phyloP scores from a whole-genome alignment of 2,888 invertebrate species.

The Eulithis prunata region DNA sequence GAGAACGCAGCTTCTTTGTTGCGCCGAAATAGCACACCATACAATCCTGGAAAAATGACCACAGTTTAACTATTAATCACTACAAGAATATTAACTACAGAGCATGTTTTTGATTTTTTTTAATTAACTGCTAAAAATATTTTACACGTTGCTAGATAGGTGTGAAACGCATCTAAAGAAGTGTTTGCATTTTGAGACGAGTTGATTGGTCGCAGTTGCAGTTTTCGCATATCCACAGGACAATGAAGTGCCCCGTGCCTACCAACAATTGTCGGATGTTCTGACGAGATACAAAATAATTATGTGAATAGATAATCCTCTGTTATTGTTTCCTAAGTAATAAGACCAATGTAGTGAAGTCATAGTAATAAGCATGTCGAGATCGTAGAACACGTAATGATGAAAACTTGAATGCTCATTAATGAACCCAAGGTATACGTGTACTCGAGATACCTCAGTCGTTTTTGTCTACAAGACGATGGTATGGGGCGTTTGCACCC shows the following conservation, averaged over 20 bases:
- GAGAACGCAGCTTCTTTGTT: conserved; percentile 97
- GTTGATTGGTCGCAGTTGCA: conserved; percentile 9
- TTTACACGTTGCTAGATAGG: too few species aligned
- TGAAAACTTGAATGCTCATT: not conserved
- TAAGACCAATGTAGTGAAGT: conserved; percentile 26
- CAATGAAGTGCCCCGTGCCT: conserved; percentile 14
- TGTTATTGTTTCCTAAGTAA: conserved; percentile 39
- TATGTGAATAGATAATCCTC: conserved; percentile 38
- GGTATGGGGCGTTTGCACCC: too few species aligned
- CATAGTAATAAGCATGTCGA: conserved; percentile 30
- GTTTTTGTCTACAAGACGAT: too few species aligned
- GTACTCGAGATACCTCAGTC: too few species aligned
- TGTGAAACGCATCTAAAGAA: not conserved
- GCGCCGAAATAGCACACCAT: conserved; percentile 93
- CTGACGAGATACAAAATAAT: conserved; percentile 32
- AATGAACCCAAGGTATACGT: too few species aligned
- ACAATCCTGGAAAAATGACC: conserved; percentile 86
- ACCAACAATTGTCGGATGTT: conserved; percentile 33
- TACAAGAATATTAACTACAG: too few species aligned
- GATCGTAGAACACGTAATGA: conserved; percentile 8
- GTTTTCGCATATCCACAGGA: conserved; percentile 1
- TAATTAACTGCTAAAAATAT: too few species aligned
- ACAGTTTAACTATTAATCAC: not conserved
- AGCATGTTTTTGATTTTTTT: too few species aligned
- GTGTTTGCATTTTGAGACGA: conserved; percentile 4